A percentile compares a stretch with the other conserved stretches of the same genome.
Conservation (phyloP, 1,140 invertebrate species). For the Dufourea novaeangliae region DNA sequence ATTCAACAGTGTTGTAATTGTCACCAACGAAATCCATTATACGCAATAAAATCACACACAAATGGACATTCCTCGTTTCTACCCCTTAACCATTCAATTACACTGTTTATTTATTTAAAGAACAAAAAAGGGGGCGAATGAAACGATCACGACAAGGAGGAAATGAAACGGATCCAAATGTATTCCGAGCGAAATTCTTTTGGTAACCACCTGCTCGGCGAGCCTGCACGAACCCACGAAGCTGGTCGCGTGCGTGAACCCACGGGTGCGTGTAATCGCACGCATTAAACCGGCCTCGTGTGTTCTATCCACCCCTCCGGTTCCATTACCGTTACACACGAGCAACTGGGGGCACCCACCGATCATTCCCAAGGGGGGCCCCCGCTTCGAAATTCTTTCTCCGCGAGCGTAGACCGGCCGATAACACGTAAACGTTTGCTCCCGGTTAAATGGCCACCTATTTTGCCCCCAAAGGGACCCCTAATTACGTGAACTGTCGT, state of each 20-base stretch:
- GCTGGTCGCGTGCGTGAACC: conserved; percentile 59
- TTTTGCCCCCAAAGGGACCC: conserved; percentile 31
- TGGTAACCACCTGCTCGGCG: conserved; percentile 57
- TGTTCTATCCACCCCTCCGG: conserved; percentile 54
- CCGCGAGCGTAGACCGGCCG: not conserved
- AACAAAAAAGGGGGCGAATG: not conserved
- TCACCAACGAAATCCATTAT: too few species aligned
- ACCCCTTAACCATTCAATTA: too few species aligned
- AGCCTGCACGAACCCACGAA: conserved; percentile 8
- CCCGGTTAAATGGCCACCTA: conserved; percentile 59
- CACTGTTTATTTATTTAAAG: too few species aligned
- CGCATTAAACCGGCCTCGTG: conserved; percentile 58
- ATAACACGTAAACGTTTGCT: conserved; percentile 69
- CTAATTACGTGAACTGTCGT: conserved; percentile 26
- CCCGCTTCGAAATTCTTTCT: conserved; percentile 31
- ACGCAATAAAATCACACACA: too few species aligned
- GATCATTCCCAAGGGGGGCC: conserved; percentile 60
- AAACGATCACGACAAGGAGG: not conserved
- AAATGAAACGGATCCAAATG: conserved; percentile 11
- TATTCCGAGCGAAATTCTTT: conserved; percentile 58
- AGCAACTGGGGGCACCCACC: conserved; percentile 26
- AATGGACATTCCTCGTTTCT: too few species aligned
- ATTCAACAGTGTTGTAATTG: too few species aligned
- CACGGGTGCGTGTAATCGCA: conserved; percentile 68
- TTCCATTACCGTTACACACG: conserved; percentile 40